Conservation (phyloP, 2,797 vertebrate genomes). For the Gorsachius magnificus region DNA sequence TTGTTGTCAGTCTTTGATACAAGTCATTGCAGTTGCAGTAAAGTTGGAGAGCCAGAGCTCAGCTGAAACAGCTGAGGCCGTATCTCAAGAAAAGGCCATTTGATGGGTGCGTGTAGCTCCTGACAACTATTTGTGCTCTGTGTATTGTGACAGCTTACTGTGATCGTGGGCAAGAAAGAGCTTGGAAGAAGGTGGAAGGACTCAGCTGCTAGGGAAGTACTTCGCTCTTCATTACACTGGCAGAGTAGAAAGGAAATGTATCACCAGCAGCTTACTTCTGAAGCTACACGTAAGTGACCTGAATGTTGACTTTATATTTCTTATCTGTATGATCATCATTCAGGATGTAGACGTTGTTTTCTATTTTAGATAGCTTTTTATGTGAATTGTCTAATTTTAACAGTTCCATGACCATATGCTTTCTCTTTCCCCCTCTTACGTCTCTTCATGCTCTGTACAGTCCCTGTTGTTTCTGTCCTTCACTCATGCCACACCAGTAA, state of each 20-base stretch:
- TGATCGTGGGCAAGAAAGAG: background rate
- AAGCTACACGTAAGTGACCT: background rate
- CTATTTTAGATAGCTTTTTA: background rate
- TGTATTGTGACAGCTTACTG: background rate
- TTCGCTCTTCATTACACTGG: background rate
- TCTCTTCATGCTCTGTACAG: background rate
- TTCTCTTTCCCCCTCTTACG: background rate
- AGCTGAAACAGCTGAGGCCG: background rate
- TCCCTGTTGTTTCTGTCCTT: background rate
- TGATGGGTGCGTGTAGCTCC: background rate
- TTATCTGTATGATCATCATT: background rate
- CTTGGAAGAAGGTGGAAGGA: background rate
- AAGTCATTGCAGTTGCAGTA: background rate
- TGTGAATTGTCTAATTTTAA: background rate
- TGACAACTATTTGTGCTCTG: background rate
- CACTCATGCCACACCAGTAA: background rate
- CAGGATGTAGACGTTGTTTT: background rate
- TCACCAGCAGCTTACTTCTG: background rate
- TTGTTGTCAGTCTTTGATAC: background rate
- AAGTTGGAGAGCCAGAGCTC: background rate
- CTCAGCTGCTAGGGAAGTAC: background rate
- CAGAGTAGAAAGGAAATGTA: background rate
- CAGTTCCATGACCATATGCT: background rate
- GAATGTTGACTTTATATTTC: background rate
- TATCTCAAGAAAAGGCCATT: background rate